Evolutionary conservation across 1,140 invertebrate genomes (phyloP).

Genomic region (Habropoda laboriosa): DNA sequence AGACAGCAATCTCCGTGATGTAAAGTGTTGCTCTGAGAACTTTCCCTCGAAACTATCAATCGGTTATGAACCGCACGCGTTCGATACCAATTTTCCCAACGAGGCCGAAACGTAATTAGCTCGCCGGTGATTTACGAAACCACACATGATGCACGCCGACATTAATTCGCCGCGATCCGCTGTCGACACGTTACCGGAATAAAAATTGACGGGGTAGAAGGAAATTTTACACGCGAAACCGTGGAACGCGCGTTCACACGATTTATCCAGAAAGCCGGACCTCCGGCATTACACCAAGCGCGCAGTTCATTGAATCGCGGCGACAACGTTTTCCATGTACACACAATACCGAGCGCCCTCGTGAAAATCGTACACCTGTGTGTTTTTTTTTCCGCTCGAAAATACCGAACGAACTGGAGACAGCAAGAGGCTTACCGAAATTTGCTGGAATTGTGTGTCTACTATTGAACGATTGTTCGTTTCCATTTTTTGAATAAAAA

Average conservation of each 20-base stretch:
- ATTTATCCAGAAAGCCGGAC: neutral
- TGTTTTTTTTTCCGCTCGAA: no score
- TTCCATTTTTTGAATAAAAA: no score
- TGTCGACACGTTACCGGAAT: neutral
- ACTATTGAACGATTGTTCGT: no score
- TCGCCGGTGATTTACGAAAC: conserved; percentile 30
- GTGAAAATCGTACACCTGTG: neutral
- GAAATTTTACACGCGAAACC: neutral
- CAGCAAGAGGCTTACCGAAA: no score
- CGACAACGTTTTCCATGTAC: neutral
- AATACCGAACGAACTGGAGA: no score
- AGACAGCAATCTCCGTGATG: neutral
- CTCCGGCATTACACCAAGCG: neutral
- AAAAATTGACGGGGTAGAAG: neutral
- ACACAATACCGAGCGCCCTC: neutral
- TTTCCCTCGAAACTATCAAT: neutral
- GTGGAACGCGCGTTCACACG: no score
- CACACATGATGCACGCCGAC: neutral
- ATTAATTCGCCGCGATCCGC: conserved; percentile 1
- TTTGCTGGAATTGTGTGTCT: no score
- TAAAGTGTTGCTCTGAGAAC: neutral
- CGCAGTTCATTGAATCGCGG: neutral
- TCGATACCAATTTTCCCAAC: conserved; percentile 32
- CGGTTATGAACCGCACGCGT: conserved; percentile 26
- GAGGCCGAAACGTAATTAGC: conserved; percentile 30